Base-by-base conservation (phyloP, 2,888 invertebrate species). In the Protula sp. region DNA sequence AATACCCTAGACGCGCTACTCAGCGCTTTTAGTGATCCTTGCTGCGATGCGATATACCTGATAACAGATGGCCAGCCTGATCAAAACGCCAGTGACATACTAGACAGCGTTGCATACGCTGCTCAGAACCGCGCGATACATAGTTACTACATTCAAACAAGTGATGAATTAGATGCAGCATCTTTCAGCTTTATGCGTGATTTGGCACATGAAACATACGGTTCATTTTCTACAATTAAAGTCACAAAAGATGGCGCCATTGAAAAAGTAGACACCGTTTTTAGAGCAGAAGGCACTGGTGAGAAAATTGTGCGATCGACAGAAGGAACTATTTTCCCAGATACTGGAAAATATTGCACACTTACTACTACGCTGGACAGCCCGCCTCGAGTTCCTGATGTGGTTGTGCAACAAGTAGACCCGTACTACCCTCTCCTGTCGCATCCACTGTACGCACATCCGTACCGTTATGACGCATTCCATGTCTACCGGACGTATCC, bases 51-150 rank as follows among this genome's bases (percentile, higher is more conserved):
- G 9, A 75, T 80, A 5, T 78, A 75, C 60, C 67, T 80, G 2
- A 74, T 80, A 3, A 79, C 80, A 0, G 78, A 79, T 64, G 76
- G 77, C n/a, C 60, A 75, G 27, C 79, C 80, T 2, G 80, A 80
- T 58, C 75, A 78, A 58, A 68, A 74, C 57, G 70, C 77, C 3
- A 70, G 68, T 19, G 77, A 76, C 38, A 75, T 79, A 64, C 65
- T 80, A 9, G 78, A 80, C 59, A 63, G 72, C 31, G 73, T 78
- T 22, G 68, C 70, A 22, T 67, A 66, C 30, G 67, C 72, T 2
- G 65, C 71, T 30, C 63, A 69, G 27, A 72, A 71, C 52, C 67
- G 79, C 2, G 74, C 78, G 1, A 65, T 79, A 22, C 80, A 80
- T 64, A 78, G 79, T 63, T 71, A 76, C 30, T 79, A 78, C 61